Evolutionary conservation across 2,113 vertebrate genomes (phyloP).

Genomic region (Montifringilla adamsi): DNA sequence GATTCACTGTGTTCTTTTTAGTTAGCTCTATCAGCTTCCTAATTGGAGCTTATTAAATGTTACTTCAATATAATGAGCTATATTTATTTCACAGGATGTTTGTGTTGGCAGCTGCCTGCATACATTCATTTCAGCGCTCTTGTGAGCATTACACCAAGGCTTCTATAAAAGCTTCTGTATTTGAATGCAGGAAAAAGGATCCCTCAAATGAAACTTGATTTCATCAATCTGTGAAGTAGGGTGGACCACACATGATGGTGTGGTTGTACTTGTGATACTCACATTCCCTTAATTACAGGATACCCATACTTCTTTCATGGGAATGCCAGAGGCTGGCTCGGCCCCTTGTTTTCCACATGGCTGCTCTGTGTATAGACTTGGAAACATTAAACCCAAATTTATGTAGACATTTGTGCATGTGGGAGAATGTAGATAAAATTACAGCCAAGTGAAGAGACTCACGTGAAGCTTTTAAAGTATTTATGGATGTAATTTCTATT

Average conservation of each 20-base stretch:
- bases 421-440: background rate
- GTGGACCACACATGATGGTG: background rate
- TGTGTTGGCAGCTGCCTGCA: background rate
- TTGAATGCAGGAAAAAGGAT: background rate
- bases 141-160: background rate
- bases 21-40: constrained; percentile 6
- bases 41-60: background rate
- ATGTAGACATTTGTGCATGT: background rate
- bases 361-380: background rate
- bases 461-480: background rate
- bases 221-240: background rate
- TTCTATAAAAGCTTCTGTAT: background rate
- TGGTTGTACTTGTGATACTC: background rate
- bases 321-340: background rate
- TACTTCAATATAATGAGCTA: constrained; percentile 1
- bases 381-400: background rate
- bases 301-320: background rate
- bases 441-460: background rate
- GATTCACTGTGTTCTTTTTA: background rate
- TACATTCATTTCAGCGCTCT: background rate
- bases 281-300: background rate
- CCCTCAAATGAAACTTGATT: background rate
- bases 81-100: constrained; percentile 38
- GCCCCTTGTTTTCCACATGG: background rate
- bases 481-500: background rate